phyloP scores from a whole-genome alignment of 2,113 vertebrate species.

The Carlito syrichta region DNA sequence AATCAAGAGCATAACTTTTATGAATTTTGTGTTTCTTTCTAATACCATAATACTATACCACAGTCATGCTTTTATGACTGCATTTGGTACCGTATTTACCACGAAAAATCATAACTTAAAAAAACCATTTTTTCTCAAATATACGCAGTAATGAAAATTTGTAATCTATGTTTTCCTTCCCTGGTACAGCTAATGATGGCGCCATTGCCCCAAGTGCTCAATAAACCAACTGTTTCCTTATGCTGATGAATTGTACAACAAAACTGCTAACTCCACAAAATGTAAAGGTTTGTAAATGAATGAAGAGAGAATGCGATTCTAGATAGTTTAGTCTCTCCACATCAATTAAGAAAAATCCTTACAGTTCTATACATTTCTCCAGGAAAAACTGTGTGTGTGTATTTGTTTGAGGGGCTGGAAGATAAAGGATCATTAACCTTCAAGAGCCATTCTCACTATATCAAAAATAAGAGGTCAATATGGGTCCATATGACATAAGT shows the following conservation, averaged over 20 bases:
- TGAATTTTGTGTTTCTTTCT: slow-evolving; percentile 18
- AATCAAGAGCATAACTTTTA: background rate
- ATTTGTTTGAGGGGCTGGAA: background rate
- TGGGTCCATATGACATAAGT: background rate
- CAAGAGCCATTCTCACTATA: background rate
- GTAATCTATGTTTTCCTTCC: background rate
- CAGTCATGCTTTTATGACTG: background rate
- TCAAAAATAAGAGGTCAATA: background rate
- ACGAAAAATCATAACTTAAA: background rate
- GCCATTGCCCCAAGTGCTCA: background rate
- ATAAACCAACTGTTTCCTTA: slow-evolving; percentile 50
- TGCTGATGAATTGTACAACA: background rate
- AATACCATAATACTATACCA: background rate
- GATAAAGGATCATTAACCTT: background rate
- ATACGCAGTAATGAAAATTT: background rate
- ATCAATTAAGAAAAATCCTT: slow-evolving; percentile 41
- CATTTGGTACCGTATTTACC: background rate
- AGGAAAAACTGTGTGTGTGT: background rate
- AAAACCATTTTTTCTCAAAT: background rate
- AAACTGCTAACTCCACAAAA: slow-evolving; percentile 16
- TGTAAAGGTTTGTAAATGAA: background rate
- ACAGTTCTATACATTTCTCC: background rate
- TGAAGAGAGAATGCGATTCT: slow-evolving; percentile 31
- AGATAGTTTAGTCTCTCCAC: background rate
- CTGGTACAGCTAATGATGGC: background rate